Conservation (phyloP, 2,113 vertebrate genomes). For the Gobio gobio region DNA sequence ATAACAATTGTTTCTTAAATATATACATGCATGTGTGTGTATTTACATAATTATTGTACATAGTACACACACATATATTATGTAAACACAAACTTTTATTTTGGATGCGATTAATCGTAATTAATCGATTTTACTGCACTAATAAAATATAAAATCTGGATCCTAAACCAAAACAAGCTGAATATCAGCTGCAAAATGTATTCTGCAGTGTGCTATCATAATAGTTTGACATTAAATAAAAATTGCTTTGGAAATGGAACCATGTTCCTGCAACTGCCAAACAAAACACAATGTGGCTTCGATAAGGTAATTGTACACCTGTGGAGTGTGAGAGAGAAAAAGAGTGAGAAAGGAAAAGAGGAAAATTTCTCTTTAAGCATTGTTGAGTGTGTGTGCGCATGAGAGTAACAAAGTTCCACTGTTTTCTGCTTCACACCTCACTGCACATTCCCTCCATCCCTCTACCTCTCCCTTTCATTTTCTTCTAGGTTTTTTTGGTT, state of each 20-base stretch:
- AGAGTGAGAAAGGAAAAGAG: neutral
- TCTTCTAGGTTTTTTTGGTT: constrained; percentile 11
- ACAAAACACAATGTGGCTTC: constrained; percentile 25
- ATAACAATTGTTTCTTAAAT: too few species aligned
- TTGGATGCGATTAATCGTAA: too few species aligned
- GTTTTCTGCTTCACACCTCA: constrained; percentile 42
- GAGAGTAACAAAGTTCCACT: constrained; percentile 50
- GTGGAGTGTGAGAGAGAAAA: neutral
- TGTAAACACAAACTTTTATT: too few species aligned
- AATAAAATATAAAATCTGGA: neutral
- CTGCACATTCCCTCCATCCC: constrained; percentile 35
- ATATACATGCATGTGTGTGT: too few species aligned
- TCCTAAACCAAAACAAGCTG: neutral
- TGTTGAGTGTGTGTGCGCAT: constrained; percentile 10
- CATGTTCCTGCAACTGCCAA: constrained; percentile 6
- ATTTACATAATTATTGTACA: too few species aligned
- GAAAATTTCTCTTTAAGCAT: constrained; percentile 3
- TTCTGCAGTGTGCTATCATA: neutral
- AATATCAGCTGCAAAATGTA: neutral
- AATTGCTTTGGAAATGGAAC: neutral
- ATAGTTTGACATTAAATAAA: constrained; percentile 23
- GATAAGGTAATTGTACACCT: constrained; percentile 41
- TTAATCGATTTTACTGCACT: too few species aligned
- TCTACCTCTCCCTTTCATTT: neutral
- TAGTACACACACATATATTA: too few species aligned